Evolutionary conservation across 2,113 vertebrate species (phyloP).

Genomic region (Hucho hucho): DNA sequence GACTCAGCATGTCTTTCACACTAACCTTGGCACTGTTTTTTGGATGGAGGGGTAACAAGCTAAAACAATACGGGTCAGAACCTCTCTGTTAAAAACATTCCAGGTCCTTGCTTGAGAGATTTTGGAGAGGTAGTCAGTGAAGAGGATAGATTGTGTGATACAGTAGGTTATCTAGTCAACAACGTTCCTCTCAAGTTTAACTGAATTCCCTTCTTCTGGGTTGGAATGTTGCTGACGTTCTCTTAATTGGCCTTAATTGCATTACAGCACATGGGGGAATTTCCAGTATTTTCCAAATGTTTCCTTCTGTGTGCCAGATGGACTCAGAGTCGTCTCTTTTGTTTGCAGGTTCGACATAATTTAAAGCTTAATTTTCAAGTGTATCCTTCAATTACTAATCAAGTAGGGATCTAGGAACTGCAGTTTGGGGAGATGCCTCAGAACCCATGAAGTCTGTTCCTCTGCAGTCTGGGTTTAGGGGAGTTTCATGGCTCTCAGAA

Average conservation of each 20-base stretch:
- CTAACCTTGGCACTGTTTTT: conserved; percentile 16
- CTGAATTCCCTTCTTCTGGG: conserved; percentile 9
- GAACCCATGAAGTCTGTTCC: conserved; percentile 32
- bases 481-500: conserved; percentile 9
- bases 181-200: conserved; percentile 8
- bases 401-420: conserved; percentile 11
- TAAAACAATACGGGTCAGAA: conserved; percentile 22
- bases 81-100: conserved; percentile 15
- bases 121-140: conserved; percentile 4
- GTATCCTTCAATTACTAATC: conserved; percentile 35
- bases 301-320: conserved; percentile 32
- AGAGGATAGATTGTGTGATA: conserved; percentile 15
- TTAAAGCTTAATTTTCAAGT: conserved; percentile 18
- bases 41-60: conserved; percentile 3
- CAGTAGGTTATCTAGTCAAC: conserved; percentile 16
- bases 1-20: conserved; percentile 12
- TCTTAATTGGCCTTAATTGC: conserved; percentile 28
- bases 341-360: conserved; percentile 12
- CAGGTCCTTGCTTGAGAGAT: conserved; percentile 9
- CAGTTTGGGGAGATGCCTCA: conserved; percentile 20
- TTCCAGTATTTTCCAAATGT: conserved; percentile 13
- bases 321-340: conserved; percentile 8
- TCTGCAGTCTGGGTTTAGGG: conserved; percentile 10
- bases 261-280: conserved; percentile 17
- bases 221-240: conserved; percentile 15